phyloP scores from a whole-genome alignment of 2,113 vertebrate genomes.

The Dolichotis patagonum region DNA sequence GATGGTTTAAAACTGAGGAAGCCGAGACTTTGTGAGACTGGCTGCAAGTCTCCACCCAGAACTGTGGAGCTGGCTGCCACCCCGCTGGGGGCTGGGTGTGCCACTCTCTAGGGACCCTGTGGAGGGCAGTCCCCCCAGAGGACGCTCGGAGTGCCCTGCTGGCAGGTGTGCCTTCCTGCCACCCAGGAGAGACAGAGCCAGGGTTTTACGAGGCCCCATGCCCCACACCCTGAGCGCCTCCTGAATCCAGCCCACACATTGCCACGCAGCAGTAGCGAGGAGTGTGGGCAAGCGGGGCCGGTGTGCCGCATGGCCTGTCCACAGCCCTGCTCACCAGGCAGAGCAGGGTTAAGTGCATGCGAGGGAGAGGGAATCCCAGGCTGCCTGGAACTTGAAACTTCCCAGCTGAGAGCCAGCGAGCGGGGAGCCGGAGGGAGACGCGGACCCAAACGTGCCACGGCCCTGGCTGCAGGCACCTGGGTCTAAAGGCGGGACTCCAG shows the following conservation, averaged over 20 bases:
- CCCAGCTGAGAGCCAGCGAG: constrained; percentile 83
- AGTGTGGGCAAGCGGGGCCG: not conserved
- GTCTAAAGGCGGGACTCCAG: constrained; percentile 48
- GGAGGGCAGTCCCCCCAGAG: not conserved
- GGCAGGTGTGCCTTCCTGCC: not conserved
- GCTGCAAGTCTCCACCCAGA: not conserved
- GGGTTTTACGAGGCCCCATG: too few species aligned
- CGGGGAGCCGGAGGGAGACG: constrained; percentile 65
- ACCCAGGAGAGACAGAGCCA: not conserved
- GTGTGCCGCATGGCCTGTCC: not conserved
- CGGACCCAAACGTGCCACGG: constrained; percentile 78
- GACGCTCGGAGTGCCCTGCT: not conserved
- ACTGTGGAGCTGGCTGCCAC: not conserved
- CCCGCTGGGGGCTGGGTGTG: not conserved
- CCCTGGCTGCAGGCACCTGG: constrained; percentile 72
- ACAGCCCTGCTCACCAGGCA: constrained; percentile 65
- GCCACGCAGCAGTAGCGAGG: not conserved
- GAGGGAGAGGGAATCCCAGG: constrained; percentile 86
- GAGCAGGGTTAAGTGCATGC: constrained; percentile 84
- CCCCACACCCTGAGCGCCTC: not conserved
- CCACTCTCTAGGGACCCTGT: not conserved
- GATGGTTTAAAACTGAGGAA: not conserved
- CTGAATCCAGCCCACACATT: not conserved
- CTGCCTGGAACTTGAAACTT: constrained; percentile 87
- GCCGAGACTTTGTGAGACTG: not conserved